Base-by-base conservation (phyloP, 2,888 invertebrate species). In the Norana najaformis region DNA sequence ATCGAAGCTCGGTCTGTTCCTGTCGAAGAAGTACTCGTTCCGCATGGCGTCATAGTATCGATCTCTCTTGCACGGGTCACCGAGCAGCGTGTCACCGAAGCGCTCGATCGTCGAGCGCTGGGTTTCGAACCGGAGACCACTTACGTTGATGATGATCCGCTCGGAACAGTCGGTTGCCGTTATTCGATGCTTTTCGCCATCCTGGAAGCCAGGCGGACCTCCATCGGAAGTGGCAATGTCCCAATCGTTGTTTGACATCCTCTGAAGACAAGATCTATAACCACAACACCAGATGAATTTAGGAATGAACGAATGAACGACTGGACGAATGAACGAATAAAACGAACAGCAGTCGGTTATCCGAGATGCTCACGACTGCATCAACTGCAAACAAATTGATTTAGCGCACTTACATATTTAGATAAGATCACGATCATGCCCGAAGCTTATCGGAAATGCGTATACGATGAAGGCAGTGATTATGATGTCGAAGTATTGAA, bases 11-110 rank as follows among this genome's bases (percentile, higher is more conserved):
- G 98, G 98, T 95, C 99, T 97, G 96, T 99, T 99, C 95, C 99
- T 97, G 96, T 99, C 99, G 96, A 99, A 99, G 96, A 99, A 99
- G 96, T 99, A 99, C 96, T 99, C 99, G 96, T 99, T 98, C 96
- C 98, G 95, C 94, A 98, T 96, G 93, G 98, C 98, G 96, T 99
- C 99, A 96, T 98, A 99, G 96, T 98, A 99, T 95, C 98, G 97
- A 96, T 99, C 98, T 95, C 99, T 96, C 92, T 95, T 94, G 88
- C 93, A 92, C 35, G 95, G 94, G 98, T 98, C 95, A 36, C 99
- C 99, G 95, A 99, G 96, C 95, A 99, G 96, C 94, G 90, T 90
- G 13, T 83, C 36, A 11, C 89, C 89, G 88, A 88, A 90, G 8
- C 90, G 30, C 82, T 90, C 90, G 35, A 90, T 36, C 20, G 90